Percentiles rank a stretch among this genome's conserved stretches.
These are phyloP conservation scores for Mallotus villosus DNA, from an alignment of 2,797 vertebrate genomes.

Conservation along the genomic window DNA sequence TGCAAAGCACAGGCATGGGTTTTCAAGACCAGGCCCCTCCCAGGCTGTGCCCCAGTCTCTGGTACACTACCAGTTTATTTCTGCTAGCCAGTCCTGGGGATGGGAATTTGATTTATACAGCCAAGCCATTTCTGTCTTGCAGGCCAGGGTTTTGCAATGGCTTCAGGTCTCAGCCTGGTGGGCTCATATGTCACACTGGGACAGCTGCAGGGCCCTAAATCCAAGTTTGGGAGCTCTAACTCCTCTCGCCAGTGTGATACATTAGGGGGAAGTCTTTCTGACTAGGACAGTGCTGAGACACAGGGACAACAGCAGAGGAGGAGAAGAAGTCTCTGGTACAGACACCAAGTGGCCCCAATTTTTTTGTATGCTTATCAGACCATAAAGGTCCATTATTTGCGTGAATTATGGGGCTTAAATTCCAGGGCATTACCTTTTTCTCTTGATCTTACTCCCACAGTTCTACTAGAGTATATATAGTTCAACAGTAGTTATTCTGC, in stretches of 20 bases:
- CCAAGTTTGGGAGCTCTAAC: conserved; percentile 46
- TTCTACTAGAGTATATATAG: too few species aligned
- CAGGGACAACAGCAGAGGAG: neutral
- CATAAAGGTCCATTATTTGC: too few species aligned
- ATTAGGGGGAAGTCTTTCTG: neutral
- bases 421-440: neutral
- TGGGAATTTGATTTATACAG: conserved; percentile 54
- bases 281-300: neutral
- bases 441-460: too few species aligned
- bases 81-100: conserved; percentile 13
- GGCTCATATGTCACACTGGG: conserved; percentile 65
- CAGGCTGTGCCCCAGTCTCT: neutral
- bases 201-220: conserved; percentile 68
- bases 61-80: conserved; percentile 11
- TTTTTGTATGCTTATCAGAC: neutral
- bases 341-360: neutral
- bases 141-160: conserved; percentile 57
- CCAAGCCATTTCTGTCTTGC: conserved; percentile 54
- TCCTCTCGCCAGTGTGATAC: conserved; percentile 16
- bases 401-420: neutral
- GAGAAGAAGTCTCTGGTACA: neutral
- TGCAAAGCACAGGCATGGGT: neutral
- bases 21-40: neutral
- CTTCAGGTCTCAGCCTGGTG: conserved; percentile 64
- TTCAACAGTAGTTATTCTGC: too few species aligned